Base-by-base conservation (phyloP, 1,140 invertebrate species). In the Drosophila pruinosa region DNA sequence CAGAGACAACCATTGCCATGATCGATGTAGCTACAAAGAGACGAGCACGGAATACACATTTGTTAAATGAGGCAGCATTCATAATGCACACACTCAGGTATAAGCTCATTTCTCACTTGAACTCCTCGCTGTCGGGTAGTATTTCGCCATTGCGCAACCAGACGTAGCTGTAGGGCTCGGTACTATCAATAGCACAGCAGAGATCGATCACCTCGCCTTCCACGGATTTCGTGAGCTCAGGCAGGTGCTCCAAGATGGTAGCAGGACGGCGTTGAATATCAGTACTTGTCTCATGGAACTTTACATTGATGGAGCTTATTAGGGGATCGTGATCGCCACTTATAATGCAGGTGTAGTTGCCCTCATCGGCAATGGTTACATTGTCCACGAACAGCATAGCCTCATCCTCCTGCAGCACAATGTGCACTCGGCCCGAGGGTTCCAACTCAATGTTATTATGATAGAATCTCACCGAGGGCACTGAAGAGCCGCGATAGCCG, bases 141-240 rank as follows among this genome's bases (percentile, higher is more conserved):
- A 94, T 92, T 69, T 94, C 93, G 17, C 93, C 94, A 76, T 96
- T 94, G 75, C 94, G 94, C 24, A 94, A 92, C 96, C 96, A 97
- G 22, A 93, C 82, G 7, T 96, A 93, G 17, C 93, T 93, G 52
- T 95, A 93, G 6, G 95, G 95, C 56, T 93, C 92, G 22, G 65
- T 76, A 92, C 93, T 92, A 52, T 92, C 75, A 2, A 95, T 71
- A 64, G 86, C 83, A 19, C 93, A 92, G 31, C 92, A 91, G 12
- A 95, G 90, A 82, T 94, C 93, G 22, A 93, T 92, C n/a, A 92
- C 93, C 58, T 94, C 92, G 12, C 94, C 93, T 78, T 95, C 95
- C 62, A 92, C 89, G 0, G 93, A 92, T n/a, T 67, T 54, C 0
- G 79, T 76, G 21, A 77, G 36, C 91, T 92, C 19, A 81, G 91